These are phyloP conservation scores for Platerodrilus igneus DNA, from an alignment of 2,888 invertebrate species.

Conservation along the genomic window DNA sequence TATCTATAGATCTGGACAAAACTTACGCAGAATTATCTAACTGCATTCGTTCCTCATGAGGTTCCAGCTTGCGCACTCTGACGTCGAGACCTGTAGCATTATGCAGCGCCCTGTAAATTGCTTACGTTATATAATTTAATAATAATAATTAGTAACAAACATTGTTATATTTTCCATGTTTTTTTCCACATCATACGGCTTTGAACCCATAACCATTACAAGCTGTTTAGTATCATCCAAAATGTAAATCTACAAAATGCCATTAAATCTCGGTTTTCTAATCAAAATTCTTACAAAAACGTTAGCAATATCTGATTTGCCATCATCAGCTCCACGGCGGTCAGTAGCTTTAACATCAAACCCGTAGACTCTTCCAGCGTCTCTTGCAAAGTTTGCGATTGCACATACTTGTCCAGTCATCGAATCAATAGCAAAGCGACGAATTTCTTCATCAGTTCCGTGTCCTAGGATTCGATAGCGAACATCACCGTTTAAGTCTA, in stretches of 20 bases:
- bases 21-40: constrained; percentile 67
- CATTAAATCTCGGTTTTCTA: constrained; percentile 3
- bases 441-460: constrained; percentile 64
- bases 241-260: constrained; percentile 63
- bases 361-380: constrained; percentile 73
- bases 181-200: constrained; percentile 70
- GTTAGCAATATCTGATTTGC: constrained; percentile 77
- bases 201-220: constrained; percentile 70
- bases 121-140: too few relatives aligned
- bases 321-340: constrained; percentile 72
- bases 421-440: constrained; percentile 73
- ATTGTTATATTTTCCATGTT: constrained; percentile 65
- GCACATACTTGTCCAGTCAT: constrained; percentile 71
- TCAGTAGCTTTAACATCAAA: constrained; percentile 88
- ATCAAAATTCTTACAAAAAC: constrained; percentile 65
- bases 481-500: constrained; percentile 71
- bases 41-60: constrained; percentile 62
- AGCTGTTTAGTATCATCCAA: constrained; percentile 77
- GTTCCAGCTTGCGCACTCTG: constrained; percentile 71
- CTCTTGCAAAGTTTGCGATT: constrained; percentile 62
- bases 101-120: constrained; percentile 55
- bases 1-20: neutral
- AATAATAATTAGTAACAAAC: constrained; percentile 42
- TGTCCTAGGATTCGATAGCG: constrained; percentile 69
- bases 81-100: constrained; percentile 75